Evolutionary conservation across 1,140 invertebrate species (phyloP), one percentile per base, ranked within the genome.

Genomic region (Bombus confusus): DNA sequence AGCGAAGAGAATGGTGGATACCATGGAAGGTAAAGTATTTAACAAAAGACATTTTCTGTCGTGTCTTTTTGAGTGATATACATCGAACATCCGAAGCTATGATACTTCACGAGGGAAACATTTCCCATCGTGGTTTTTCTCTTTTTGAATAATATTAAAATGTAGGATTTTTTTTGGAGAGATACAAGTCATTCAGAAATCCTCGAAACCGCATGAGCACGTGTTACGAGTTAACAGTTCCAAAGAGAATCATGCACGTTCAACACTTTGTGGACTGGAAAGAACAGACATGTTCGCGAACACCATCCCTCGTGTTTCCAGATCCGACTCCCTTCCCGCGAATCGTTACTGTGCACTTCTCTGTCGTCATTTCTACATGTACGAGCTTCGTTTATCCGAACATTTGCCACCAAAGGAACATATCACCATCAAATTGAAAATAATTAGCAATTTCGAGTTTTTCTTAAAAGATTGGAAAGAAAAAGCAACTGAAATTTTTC

Each of bases 201-300:
- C 64, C 59, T 64, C 3, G 41, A 66, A 43, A 28, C n/a, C 59
- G 64, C 78, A 52, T 69, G 43, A 80, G 78, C 78, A 80, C 41
- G 78, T 69, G 78, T 64, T 37, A 52, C 62, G 59, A n/a, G 76
- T 78, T 41, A 64, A 64, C 77, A 9, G 15, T 79, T 43, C 37
- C n/a, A 25, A 31, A 64, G 39, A 43, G 39, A 15, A 68, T 39
- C 39, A 76, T 76, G 74, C 41, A 66, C 62, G 62, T 43, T 79
- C 22, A 79, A 79, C 77, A 1, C 62, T 66, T 66, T 34, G 47
- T 79, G n/a, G 39, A 66, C 62, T 79, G 62, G 62, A 79, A 43
- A 66, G 39, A 62, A 62, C 28, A 62, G 62, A 66, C 62, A 79
- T 47, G 77, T 43, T 47, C 62, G n/a, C 62, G n/a, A 79, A 68